Evolutionary conservation across 2,888 invertebrate species (phyloP).

Genomic region (Belgica antarctica): DNA sequence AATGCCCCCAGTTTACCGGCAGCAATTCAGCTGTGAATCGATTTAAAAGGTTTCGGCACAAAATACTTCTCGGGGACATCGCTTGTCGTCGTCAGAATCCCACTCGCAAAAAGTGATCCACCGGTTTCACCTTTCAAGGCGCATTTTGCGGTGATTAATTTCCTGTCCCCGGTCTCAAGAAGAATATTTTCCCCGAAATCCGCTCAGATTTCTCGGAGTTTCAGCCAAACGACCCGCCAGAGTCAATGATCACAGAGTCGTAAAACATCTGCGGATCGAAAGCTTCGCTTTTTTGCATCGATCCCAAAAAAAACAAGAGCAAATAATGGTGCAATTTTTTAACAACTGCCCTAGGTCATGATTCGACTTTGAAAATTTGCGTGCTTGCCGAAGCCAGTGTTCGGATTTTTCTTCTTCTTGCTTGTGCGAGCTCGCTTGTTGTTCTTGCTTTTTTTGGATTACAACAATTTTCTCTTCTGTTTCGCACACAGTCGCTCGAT

Average conservation of each 20-base stretch:
- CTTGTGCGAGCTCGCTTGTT: conserved; percentile 32
- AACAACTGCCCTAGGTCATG: conserved; percentile 41
- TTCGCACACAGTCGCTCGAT: neutral
- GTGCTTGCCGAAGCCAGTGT: conserved; percentile 39
- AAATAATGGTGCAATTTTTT: conserved; percentile 41
- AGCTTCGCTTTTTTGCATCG: too few species aligned
- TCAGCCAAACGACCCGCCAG: too few species aligned
- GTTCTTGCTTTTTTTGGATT: conserved; percentile 24
- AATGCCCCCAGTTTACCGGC: conserved; percentile 10
- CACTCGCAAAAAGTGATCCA: neutral
- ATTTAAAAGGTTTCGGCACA: too few species aligned
- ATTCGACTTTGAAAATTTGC: conserved; percentile 43
- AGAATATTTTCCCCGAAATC: too few species aligned
- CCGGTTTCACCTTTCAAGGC: neutral
- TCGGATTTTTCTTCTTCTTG: conserved; percentile 13
- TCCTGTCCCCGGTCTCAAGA: neutral
- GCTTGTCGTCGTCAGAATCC: neutral
- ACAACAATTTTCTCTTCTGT: conserved; percentile 2
- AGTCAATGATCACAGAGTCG: too few species aligned
- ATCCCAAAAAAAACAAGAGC: too few species aligned
- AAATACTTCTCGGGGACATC: neutral
- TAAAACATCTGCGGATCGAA: too few species aligned
- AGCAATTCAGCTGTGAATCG: too few species aligned
- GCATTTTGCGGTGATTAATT: neutral
- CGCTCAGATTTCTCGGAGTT: too few species aligned